Evolutionary conservation across 2,113 vertebrate species (phyloP).

Genomic region (Myiagra hebetior): DNA sequence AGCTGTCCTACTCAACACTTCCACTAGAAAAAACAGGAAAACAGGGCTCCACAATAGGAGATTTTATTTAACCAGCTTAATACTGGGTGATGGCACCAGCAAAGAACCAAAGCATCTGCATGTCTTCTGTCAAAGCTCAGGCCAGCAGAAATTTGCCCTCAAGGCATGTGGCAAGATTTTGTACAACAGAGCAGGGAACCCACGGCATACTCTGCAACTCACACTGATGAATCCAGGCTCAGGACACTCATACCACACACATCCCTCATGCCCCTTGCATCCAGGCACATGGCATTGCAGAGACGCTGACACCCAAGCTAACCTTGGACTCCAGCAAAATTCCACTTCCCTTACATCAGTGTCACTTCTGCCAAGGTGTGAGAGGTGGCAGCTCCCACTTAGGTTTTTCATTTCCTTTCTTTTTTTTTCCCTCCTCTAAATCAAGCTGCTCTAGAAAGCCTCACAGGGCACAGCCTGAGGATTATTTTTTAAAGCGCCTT

Average conservation of each 20-base stretch:
- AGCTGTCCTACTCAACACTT: neutral
- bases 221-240: neutral
- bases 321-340: neutral
- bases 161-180: neutral
- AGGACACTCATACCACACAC: accelerated
- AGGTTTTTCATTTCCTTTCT: neutral
- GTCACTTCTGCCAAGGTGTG: neutral
- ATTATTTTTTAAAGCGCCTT: slow-evolving; percentile 5
- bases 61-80: neutral
- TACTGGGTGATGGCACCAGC: neutral
- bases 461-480: neutral
- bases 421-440: neutral
- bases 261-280: neutral
- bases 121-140: neutral
- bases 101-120: neutral
- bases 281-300: accelerated
- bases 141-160: neutral
- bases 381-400: neutral
- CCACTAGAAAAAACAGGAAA: neutral
- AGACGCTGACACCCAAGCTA: neutral
- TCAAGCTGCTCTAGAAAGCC: neutral
- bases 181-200: accelerated
- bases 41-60: accelerated
- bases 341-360: neutral
- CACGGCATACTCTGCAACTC: accelerated